A percentile compares a stretch with the other conserved stretches of the same genome.
These are phyloP conservation scores for Cephus pygmeus DNA, from an alignment of 2,888 invertebrate species.

Conservation along the genomic window DNA sequence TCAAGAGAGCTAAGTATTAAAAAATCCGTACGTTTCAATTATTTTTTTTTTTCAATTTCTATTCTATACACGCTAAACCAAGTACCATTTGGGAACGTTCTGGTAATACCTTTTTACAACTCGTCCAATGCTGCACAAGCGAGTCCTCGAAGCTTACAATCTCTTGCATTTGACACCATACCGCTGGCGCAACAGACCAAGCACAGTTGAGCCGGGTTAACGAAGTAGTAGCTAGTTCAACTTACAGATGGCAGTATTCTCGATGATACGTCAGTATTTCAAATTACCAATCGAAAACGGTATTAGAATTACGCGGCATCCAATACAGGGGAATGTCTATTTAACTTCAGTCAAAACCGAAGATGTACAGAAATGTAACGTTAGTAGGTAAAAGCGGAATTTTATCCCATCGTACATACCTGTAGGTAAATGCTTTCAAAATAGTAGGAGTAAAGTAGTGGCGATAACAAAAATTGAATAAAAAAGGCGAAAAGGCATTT, in stretches of 20 bases:
- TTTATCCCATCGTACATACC: neutral
- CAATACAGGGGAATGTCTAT: neutral
- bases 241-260: neutral
- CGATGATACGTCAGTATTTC: neutral
- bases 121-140: neutral
- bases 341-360: neutral
- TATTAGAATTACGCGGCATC: neutral
- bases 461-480: neutral
- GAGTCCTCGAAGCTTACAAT: neutral
- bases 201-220: neutral
- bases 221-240: neutral
- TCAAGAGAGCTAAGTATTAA: no score
- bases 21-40: no score
- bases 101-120: neutral
- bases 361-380: neutral
- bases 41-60: no score
- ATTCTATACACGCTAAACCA: no score
- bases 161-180: neutral
- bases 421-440: neutral
- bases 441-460: neutral
- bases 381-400: neutral
- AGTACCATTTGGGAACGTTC: neutral
- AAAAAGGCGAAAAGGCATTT: neutral
- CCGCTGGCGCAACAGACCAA: no score
- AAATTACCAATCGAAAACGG: neutral